phyloP scores from a whole-genome alignment of 1,140 invertebrate species.

The Notospermus geniculatus region DNA sequence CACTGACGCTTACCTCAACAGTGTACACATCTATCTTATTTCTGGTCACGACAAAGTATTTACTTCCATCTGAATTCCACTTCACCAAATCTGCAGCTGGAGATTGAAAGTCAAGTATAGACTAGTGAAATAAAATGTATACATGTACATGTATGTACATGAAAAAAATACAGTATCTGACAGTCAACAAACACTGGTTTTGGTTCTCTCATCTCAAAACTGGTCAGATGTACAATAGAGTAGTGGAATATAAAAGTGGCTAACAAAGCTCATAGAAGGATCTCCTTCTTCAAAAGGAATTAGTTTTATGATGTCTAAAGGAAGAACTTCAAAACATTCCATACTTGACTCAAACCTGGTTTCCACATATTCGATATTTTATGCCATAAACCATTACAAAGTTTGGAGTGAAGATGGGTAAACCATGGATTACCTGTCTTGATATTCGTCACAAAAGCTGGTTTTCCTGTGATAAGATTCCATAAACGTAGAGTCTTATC shows the following conservation, averaged over 20 bases:
- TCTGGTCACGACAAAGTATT: constrained; percentile 71
- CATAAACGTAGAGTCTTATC: constrained; percentile 85
- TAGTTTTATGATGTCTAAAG: no score
- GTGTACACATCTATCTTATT: constrained; percentile 74
- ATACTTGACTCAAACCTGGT: no score
- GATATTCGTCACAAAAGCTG: constrained; percentile 84
- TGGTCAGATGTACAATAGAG: background rate
- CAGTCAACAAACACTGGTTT: background rate
- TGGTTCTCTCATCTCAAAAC: background rate
- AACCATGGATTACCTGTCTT: constrained; percentile 42
- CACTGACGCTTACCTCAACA: constrained; percentile 57
- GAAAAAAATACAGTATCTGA: background rate
- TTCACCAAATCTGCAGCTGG: constrained; percentile 49
- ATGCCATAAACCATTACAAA: no score
- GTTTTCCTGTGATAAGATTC: constrained; percentile 89
- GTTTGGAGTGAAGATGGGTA: background rate
- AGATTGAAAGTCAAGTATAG: no score
- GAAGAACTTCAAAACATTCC: no score
- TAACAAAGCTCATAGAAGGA: background rate
- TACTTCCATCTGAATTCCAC: constrained; percentile 66
- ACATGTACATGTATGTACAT: background rate
- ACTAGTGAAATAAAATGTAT: no score
- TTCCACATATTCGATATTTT: no score
- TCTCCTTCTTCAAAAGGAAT: no score
- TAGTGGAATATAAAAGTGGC: background rate